Conservation (phyloP, 2,113 vertebrate species). For the Riparia riparia region DNA sequence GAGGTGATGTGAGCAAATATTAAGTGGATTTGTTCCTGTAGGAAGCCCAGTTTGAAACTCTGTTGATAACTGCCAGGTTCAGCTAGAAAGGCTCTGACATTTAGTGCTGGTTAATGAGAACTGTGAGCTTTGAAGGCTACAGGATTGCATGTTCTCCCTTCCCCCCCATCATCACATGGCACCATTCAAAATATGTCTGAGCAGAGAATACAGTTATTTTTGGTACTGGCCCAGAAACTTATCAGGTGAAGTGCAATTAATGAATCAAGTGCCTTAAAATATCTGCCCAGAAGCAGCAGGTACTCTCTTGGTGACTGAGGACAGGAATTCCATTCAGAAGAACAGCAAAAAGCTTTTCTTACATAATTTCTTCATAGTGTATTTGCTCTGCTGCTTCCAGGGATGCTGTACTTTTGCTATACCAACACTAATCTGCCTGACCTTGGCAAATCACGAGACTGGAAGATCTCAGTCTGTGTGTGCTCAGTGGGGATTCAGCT, state of each 20-base stretch:
- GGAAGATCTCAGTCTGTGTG: background rate
- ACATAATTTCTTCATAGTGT: background rate
- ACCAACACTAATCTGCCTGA: background rate
- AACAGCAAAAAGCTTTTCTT: background rate
- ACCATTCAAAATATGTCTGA: conserved; percentile 52
- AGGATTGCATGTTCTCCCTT: conserved; percentile 4
- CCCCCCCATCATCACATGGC: conserved; percentile 29
- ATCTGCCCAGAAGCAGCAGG: conserved; percentile 65
- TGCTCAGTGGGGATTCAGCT: background rate
- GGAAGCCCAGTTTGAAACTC: background rate
- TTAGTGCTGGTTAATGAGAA: background rate
- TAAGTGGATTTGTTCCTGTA: background rate
- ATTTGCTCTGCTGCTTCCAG: background rate
- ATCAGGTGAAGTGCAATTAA: conserved; percentile 69
- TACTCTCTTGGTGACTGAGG: conserved; percentile 11
- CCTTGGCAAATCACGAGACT: background rate
- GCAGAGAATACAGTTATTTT: conserved; percentile 52
- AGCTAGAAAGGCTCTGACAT: background rate
- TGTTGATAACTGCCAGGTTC: background rate
- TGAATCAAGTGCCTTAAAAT: conserved; percentile 63
- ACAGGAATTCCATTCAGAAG: conserved; percentile 68
- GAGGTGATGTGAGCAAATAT: background rate
- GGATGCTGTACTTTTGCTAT: background rate
- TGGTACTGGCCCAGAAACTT: conserved; percentile 54
- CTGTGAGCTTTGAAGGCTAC: conserved; percentile 26